Evolutionary conservation across 2,888 invertebrate genomes (phyloP).

Genomic region (Drosophila falleni): DNA sequence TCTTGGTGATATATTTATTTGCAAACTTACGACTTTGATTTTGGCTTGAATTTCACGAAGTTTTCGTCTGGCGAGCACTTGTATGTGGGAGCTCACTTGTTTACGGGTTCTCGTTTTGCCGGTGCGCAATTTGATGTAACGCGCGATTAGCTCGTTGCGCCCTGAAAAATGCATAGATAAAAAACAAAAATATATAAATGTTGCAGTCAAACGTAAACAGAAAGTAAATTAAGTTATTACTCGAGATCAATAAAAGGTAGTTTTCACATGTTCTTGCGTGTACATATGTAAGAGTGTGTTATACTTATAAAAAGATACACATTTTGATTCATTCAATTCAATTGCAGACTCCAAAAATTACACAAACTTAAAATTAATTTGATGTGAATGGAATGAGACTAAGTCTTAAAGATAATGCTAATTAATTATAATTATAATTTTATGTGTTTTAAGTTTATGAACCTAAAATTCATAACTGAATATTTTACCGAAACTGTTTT

Average conservation of each 20-base stretch:
- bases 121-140: constrained; percentile 99
- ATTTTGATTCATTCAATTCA: background rate
- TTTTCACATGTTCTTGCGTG: background rate
- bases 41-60: constrained; percentile 99
- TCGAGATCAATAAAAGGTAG: background rate
- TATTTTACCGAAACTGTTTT: background rate
- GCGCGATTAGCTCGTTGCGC: constrained; percentile 99
- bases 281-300: background rate
- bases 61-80: constrained; percentile 99
- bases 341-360: background rate
- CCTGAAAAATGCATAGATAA: constrained; percentile 89
- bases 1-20: background rate
- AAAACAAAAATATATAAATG: constrained; percentile 10
- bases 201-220: constrained; percentile 21
- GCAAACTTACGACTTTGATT: constrained; percentile 95
- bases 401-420: background rate
- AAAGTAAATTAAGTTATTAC: constrained; percentile 5
- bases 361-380: background rate
- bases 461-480: background rate
- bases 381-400: background rate
- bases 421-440: background rate
- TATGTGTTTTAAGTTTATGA: background rate
- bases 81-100: constrained; percentile 99
- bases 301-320: background rate
- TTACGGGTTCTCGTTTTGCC: constrained; percentile 99